A percentile compares a stretch with the other conserved stretches of the same genome.
These are phyloP conservation scores for Stylophora pistillata DNA, from an alignment of 64 coral and sea anemone genomes.

Conservation along the genomic window DNA sequence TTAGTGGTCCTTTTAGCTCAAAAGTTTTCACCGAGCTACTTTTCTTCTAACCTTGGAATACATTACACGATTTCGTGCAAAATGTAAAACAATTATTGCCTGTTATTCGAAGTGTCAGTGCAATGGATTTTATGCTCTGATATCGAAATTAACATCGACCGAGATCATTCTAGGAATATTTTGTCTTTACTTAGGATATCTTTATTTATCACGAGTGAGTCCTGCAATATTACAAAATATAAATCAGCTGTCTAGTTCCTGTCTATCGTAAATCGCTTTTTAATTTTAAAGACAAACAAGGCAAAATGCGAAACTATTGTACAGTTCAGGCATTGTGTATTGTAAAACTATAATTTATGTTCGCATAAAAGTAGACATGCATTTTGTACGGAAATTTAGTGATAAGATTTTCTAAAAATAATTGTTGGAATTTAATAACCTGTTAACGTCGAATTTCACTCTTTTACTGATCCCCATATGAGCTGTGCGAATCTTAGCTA, in stretches of 20 bases:
- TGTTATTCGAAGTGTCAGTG: neutral
- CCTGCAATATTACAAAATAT: neutral
- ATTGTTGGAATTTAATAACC: no score
- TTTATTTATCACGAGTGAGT: neutral
- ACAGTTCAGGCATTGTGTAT: neutral
- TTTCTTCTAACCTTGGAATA: no score
- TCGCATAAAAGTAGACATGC: neutral
- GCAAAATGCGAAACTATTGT: neutral
- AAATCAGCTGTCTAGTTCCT: neutral
- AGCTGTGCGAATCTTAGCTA: no score
- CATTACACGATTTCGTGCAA: no score
- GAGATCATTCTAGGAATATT: neutral
- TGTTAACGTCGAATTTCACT: no score
- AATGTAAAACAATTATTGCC: no score
- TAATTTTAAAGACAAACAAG: constrained; percentile 9
- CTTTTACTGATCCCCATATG: no score
- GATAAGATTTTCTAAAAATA: no score
- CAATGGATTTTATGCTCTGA: neutral
- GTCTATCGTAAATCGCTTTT: neutral
- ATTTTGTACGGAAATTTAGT: no score
- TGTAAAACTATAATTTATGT: neutral
- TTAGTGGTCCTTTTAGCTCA: no score
- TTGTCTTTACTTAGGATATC: constrained; percentile 10
- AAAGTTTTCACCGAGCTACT: no score
- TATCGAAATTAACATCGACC: neutral